These are phyloP conservation scores for Ctenosaura bakeri DNA, from an alignment of 2,797 vertebrate genomes.

Conservation along the genomic window DNA sequence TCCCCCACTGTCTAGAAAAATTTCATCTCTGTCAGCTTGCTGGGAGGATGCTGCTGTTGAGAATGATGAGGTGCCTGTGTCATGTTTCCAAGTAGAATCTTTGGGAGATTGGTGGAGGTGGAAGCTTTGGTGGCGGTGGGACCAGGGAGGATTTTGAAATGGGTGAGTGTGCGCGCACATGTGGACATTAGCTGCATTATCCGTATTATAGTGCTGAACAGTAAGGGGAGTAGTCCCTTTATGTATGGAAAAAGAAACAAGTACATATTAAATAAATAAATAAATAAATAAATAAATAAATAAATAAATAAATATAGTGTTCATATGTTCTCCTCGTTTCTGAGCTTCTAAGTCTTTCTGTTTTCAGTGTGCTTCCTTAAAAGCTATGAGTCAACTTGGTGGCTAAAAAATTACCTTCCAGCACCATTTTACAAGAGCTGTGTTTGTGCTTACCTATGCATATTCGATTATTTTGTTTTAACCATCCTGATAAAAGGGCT, in stretches of 20 bases:
- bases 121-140: not conserved
- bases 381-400: accelerated
- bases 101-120: not conserved
- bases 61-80: not conserved
- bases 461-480: not conserved
- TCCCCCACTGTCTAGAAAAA: not conserved
- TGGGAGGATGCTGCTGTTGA: not conserved
- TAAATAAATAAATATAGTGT: not conserved
- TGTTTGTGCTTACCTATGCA: not conserved
- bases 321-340: not conserved
- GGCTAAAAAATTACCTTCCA: not conserved
- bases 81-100: not conserved
- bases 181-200: not conserved
- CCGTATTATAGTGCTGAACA: not conserved
- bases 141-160: not conserved
- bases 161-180: not conserved
- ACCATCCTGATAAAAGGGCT: not conserved
- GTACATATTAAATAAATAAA: not conserved
- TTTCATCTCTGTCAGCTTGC: not conserved
- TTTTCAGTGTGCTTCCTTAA: not conserved
- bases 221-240: not conserved
- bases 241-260: not conserved
- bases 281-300: no score
- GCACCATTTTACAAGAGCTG: not conserved
- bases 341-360: not conserved